Evolutionary conservation across 2,797 vertebrate genomes (phyloP).

Genomic region (Silurus lanzhouensis): DNA sequence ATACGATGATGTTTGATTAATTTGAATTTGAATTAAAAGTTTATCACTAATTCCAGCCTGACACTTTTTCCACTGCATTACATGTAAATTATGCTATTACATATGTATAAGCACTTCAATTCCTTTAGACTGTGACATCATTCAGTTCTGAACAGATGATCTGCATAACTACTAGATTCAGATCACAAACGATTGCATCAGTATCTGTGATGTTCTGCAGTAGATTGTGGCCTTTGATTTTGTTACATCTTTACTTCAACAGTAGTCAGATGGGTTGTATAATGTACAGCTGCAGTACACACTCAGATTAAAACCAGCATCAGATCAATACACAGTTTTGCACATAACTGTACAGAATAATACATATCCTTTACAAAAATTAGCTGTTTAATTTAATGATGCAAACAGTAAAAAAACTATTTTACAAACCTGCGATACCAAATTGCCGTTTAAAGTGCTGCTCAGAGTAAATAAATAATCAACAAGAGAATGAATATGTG

Average conservation of each 20-base stretch:
- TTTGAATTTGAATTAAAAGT: not conserved
- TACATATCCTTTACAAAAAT: not conserved
- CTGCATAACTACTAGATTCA: slow-evolving; percentile 10
- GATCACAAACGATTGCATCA: slow-evolving; percentile 38
- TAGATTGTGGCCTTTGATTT: not conserved
- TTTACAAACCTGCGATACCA: not conserved
- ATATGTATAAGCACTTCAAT: not conserved
- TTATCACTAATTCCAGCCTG: not conserved
- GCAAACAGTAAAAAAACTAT: not conserved
- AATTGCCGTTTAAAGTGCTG: slow-evolving; percentile 16
- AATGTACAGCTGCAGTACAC: too few species aligned
- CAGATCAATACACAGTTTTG: not conserved
- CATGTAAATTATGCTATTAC: not conserved
- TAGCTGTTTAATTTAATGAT: not conserved
- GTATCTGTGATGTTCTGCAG: not conserved
- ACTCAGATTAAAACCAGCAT: not conserved
- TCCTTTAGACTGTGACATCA: not conserved
- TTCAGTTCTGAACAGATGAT: not conserved
- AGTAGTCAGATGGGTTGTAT: slow-evolving; percentile 6
- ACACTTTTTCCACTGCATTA: not conserved
- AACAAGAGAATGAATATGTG: slow-evolving; percentile 53
- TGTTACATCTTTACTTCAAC: slow-evolving; percentile 34
- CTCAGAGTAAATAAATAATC: slow-evolving; percentile 11
- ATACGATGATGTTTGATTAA: not conserved
- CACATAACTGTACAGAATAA: not conserved